Evolutionary conservation across 2,113 vertebrate genomes (phyloP), one percentile per base, ranked within the genome.

Genomic region (Polypterus bichir): DNA sequence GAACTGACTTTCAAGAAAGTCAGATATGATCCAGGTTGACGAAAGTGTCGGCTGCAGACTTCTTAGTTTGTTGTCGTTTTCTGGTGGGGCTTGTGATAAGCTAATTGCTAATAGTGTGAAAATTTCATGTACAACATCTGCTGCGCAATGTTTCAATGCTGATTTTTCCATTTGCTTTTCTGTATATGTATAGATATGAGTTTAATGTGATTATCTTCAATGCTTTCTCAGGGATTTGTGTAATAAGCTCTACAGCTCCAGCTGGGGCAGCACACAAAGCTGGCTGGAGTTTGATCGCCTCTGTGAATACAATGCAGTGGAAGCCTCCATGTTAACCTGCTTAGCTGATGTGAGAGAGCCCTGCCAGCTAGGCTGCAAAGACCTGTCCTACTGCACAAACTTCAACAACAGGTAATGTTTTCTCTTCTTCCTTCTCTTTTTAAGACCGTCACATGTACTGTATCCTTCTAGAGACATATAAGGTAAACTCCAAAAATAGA

Each of bases 221-320:
- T 68, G 52, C 62, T 51, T 68, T 73, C 10, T 44, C 76, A 99
- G 96, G 76, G 91, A 95, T 70, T 86, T 93, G 80, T 99, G 96
- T 73, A 89, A 86, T 73, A 91, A 92, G 77, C 90, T 99, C 66
- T 90, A 89, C 79, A 99, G 93, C 79, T 92, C 89, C 10, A 97
- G 92, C 85, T 97, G 96, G 96, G 92, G 92, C 73, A 88, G 85
- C 73, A 89, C 90, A 69, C 95, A 97, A 81, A 97, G 88, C 9
- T 96, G 91, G 96, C 94, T 97, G 78, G 95, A 99, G 76, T 99
- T 99, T 71, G 92, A 97, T 78, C 90, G 89, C 70, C 79, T 89
- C 59, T 99, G 96, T 75, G 96, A 99, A 78, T 99, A 95, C 76
- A 98, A 91, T 72, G 86, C 88, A 1, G 81, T 86, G 72, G 96